Conservation (phyloP, 2,888 invertebrate species). For the Steinernema carpocapsae region DNA sequence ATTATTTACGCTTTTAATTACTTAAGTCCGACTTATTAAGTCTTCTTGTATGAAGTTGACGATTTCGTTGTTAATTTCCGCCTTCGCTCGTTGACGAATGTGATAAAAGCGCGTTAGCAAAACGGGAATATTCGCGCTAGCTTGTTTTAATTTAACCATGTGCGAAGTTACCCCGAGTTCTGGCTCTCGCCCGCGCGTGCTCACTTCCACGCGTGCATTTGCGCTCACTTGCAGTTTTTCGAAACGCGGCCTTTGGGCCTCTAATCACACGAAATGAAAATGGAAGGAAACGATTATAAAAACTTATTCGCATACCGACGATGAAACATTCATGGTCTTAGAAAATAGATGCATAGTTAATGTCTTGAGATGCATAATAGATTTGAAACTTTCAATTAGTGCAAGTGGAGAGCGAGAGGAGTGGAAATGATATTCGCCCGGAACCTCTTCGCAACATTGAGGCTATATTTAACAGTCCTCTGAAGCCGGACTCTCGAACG, state of each 20-base stretch:
- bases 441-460: conserved; percentile 23
- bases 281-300: conserved; percentile 26
- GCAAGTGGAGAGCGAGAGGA: conserved; percentile 16
- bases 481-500: no score
- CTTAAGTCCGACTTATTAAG: conserved; percentile 22
- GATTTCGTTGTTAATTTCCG: background rate
- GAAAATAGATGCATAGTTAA: conserved; percentile 33
- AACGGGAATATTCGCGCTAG: background rate
- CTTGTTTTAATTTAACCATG: background rate
- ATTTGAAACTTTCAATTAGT: conserved; percentile 35
- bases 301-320: conserved; percentile 33
- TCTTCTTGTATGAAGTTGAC: background rate
- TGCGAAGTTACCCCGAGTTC: background rate
- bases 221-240: no score
- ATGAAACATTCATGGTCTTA: conserved; percentile 33
- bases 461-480: background rate
- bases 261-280: conserved; percentile 15
- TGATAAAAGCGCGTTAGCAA: background rate
- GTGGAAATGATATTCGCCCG: conserved; percentile 22
- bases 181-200: background rate
- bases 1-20: conserved; percentile 3
- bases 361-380: conserved; percentile 30
- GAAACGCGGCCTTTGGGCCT: no score
- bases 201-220: no score
- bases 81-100: background rate